Evolutionary conservation across 2,113 vertebrate genomes (phyloP).

Genomic region (Chaetura pelagica): DNA sequence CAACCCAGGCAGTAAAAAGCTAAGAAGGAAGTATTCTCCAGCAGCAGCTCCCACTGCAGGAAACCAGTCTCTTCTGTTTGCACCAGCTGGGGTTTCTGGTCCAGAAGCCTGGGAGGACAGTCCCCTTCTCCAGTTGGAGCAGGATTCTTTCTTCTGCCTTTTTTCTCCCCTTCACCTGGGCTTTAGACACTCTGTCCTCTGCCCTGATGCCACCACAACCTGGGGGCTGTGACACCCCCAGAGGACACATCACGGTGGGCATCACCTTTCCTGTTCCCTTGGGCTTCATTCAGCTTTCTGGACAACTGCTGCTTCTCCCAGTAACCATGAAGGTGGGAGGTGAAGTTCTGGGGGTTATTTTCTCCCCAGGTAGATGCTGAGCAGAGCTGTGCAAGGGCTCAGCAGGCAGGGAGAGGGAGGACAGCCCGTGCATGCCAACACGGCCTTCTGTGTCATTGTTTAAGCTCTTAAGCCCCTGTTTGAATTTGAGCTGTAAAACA

Average conservation of each 20-base stretch:
- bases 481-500: slow-evolving; percentile 60
- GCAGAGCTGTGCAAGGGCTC: neutral
- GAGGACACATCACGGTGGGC: rapidly evolving
- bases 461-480: slow-evolving; percentile 56
- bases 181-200: neutral
- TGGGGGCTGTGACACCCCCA: neutral
- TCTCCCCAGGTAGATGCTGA: neutral
- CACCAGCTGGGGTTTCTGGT: neutral
- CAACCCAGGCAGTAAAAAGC: neutral
- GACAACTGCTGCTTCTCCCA: neutral
- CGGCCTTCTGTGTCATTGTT: neutral
- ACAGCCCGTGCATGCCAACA: neutral
- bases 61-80: neutral
- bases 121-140: neutral
- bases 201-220: neutral
- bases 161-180: neutral
- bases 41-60: neutral
- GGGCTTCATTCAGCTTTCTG: neutral
- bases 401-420: neutral
- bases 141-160: neutral
- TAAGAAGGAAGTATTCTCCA: neutral
- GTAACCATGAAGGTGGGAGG: neutral
- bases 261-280: neutral
- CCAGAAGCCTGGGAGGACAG: neutral
- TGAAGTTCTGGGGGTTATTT: neutral